Conservation (phyloP, 35 echinoderm and acorn worm genomes). For the Nesometra sesokonis region DNA sequence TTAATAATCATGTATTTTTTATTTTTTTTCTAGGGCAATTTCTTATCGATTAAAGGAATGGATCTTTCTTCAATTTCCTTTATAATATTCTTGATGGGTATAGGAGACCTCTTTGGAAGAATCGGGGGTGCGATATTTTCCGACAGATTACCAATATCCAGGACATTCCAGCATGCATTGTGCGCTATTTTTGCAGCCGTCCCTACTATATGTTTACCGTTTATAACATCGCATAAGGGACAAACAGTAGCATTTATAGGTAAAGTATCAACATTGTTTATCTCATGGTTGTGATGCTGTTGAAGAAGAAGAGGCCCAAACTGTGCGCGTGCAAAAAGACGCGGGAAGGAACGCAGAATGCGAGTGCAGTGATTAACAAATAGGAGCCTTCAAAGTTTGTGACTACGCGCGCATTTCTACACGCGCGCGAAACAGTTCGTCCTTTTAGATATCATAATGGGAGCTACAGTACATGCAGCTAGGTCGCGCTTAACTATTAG, state of each 20-base stretch:
- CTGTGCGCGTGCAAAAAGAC: too few species aligned
- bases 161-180: neutral
- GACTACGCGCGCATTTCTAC: too few species aligned
- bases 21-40: neutral
- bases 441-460: too few species aligned
- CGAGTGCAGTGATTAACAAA: too few species aligned
- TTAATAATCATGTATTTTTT: neutral
- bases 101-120: neutral
- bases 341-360: too few species aligned
- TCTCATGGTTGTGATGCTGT: too few species aligned
- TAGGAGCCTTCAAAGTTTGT: too few species aligned
- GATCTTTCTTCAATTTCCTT: neutral
- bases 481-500: too few species aligned
- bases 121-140: neutral
- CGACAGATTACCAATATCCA: neutral
- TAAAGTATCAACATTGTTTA: neutral
- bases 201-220: neutral
- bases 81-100: neutral
- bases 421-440: too few species aligned
- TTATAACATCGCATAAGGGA: neutral
- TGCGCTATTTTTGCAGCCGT: neutral
- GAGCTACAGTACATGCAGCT: too few species aligned
- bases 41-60: neutral
- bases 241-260: neutral
- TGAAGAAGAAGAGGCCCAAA: too few species aligned